Evolutionary conservation across 2,888 invertebrate species (phyloP), one percentile per base, ranked within the genome.

Genomic region (Nezara viridula): DNA sequence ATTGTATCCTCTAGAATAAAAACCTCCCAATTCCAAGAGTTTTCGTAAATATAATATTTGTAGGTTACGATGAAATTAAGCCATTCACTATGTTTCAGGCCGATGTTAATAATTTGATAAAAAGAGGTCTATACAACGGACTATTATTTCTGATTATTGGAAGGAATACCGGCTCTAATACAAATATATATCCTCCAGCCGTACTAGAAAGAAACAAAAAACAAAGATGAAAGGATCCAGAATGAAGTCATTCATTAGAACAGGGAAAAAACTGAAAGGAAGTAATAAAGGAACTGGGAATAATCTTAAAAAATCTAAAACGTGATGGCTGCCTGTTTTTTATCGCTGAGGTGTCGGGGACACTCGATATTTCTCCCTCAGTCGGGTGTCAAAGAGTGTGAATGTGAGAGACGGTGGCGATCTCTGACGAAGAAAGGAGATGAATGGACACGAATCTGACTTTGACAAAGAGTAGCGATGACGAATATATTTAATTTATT

Each of bases 391-490:
- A 66, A 21, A 55, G 60, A n/a, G n/a, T 49, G 24, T 49, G 77
- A 50, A 40, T 24, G 81, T n/a, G 55, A 32, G 27, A 81, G 77
- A 50, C 44, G 37, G 49, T 60, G 66, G 40, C 88, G 37, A 55
- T 44, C 60, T 50, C 24, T 4, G 86, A 21, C 40, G 89, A 55
- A 52, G 86, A 86, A 85, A 50, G 47, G 86, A 73, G 60, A 50
- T 86, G n/a, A 21, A 73, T 73, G 66, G 47, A 66, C 32, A 37
- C 5, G 73, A 77, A 47, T n/a, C n/a, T 85, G 89, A 86, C 52
- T n/a, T 85, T 85, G 88, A 86, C 77, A 87, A 47, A 77, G 81
- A 77, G 87, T 92, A 86, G 73, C 66, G 89, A n/a, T 88, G 88
- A 88, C 88, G 88, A 88, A 88, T 88, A 88, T 60, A 88, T 66